These are phyloP conservation scores for Scartelaos histophorus DNA, from an alignment of 2,113 vertebrate genomes.

Conservation along the genomic window DNA sequence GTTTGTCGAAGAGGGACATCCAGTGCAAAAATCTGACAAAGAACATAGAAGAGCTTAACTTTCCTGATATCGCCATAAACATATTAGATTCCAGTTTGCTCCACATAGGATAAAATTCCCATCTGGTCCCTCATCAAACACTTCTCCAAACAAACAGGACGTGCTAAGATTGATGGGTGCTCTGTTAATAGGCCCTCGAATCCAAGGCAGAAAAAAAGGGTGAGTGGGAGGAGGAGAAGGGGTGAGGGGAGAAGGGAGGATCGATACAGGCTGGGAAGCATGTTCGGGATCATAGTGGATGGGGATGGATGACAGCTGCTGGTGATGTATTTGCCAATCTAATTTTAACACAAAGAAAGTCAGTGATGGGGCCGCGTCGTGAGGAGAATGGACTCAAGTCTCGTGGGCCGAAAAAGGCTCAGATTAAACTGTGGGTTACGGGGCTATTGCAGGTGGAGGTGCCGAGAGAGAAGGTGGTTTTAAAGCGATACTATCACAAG, in stretches of 20 bases:
- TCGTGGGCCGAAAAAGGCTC: constrained; percentile 33
- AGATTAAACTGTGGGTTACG: constrained; percentile 22
- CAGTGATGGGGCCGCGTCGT: constrained; percentile 30
- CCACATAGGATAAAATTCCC: constrained; percentile 23
- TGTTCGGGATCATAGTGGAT: constrained; percentile 65
- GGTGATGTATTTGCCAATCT: constrained; percentile 68
- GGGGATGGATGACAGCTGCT: constrained; percentile 68
- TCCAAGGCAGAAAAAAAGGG: constrained; percentile 30
- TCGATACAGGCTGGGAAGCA: constrained; percentile 66
- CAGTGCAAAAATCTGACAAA: too few relatives aligned
- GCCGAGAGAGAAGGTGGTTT: background rate
- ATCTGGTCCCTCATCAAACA: constrained; percentile 66
- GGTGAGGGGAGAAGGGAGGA: constrained; percentile 40
- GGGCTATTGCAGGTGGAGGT: constrained; percentile 51
- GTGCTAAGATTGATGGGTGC: constrained; percentile 69
- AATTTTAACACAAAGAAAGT: constrained; percentile 68
- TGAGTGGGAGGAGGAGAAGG: constrained; percentile 18
- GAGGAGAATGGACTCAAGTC: constrained; percentile 44
- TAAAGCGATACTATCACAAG: background rate
- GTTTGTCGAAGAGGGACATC: too few relatives aligned
- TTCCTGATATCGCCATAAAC: background rate
- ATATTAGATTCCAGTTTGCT: background rate
- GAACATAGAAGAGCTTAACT: too few relatives aligned
- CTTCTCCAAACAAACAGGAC: constrained; percentile 68
- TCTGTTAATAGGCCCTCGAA: constrained; percentile 65